Conservation (phyloP, 2,797 vertebrate species). For the Sitta carolinensis region DNA sequence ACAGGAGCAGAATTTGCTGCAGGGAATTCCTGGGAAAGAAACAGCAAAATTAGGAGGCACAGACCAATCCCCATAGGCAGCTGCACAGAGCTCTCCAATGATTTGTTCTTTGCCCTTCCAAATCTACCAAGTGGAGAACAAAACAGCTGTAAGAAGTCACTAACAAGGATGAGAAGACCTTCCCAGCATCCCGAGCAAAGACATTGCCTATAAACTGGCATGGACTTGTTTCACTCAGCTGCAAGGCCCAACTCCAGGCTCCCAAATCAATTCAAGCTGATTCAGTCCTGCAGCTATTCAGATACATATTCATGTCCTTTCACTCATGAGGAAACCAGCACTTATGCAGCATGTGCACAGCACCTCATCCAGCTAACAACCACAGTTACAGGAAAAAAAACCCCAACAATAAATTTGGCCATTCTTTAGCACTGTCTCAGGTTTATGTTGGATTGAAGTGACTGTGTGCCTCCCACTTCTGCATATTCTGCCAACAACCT, state of each 20-base stretch:
- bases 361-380: not conserved
- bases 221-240: not conserved
- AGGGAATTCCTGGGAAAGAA: constrained; percentile 85
- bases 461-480: not conserved
- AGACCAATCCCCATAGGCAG: not conserved
- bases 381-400: not conserved
- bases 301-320: not conserved
- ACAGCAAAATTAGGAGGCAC: not conserved
- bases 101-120: not conserved
- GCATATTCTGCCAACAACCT: not conserved
- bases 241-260: not conserved
- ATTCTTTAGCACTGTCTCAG: not conserved
- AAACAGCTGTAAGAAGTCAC: not conserved
- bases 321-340: not conserved
- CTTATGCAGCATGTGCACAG: not conserved
- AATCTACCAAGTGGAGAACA: not conserved
- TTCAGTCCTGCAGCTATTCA: not conserved
- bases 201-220: not conserved
- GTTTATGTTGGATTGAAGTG: not conserved
- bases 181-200: not conserved
- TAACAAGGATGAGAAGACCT: not conserved
- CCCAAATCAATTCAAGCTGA: not conserved
- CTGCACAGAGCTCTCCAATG: not conserved
- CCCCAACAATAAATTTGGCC: not conserved
- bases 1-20: constrained; percentile 88